A percentile compares a stretch with the other conserved stretches of the same genome.
These are phyloP conservation scores for Parazoanthus darwini DNA, from an alignment of 92 coral and sea anemone species.

Conservation along the genomic window DNA sequence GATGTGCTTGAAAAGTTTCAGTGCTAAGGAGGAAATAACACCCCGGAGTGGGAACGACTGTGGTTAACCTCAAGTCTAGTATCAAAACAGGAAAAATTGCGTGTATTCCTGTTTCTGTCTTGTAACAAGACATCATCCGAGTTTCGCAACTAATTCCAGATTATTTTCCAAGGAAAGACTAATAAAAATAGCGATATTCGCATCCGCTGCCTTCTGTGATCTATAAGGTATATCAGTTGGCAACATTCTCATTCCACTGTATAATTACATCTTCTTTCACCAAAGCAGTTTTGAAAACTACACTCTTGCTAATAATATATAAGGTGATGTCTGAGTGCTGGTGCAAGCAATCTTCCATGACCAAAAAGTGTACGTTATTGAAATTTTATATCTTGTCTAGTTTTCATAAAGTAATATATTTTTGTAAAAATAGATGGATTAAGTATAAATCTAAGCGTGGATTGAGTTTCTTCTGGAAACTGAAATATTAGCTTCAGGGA, in stretches of 20 bases:
- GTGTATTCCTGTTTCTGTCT: slow-evolving; percentile 14
- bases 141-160: not conserved
- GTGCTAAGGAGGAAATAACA: not conserved
- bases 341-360: not conserved
- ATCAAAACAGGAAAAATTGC: not conserved
- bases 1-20: not conserved
- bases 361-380: not conserved
- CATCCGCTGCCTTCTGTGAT: not conserved
- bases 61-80: slow-evolving; percentile 10
- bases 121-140: not conserved
- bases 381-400: not conserved
- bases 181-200: not conserved
- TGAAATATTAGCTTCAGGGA: not conserved
- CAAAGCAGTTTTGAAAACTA: not conserved
- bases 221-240: not conserved
- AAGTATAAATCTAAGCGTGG: not conserved
- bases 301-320: not conserved
- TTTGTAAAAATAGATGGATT: not conserved
- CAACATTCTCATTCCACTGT: not conserved
- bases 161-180: not conserved
- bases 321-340: not conserved
- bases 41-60: not conserved
- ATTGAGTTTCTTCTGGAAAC: not conserved
- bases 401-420: not conserved
- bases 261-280: too few species aligned